These are phyloP conservation scores for Eleutherodactylus coqui DNA, from an alignment of 2,797 vertebrate genomes.

Conservation along the genomic window DNA sequence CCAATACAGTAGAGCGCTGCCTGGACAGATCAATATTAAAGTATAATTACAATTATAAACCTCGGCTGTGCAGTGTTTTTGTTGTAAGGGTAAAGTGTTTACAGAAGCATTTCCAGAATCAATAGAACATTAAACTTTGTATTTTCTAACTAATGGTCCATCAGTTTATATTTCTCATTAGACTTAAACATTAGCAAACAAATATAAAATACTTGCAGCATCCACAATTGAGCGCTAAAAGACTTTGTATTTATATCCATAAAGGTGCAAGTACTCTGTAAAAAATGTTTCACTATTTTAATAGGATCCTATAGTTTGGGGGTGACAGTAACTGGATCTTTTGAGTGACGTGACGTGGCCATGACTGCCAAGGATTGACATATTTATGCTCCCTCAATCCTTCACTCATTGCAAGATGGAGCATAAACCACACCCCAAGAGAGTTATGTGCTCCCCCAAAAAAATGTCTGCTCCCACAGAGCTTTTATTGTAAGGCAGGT, in stretches of 20 bases:
- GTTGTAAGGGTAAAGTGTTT: conserved; percentile 47
- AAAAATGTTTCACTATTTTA: not conserved
- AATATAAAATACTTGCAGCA: conserved; percentile 16
- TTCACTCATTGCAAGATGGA: no score
- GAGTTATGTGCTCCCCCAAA: no score
- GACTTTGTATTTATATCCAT: conserved; percentile 30
- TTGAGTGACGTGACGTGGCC: no score
- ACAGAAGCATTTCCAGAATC: conserved; percentile 57
- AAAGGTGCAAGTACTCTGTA: not conserved
- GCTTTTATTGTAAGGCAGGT: no score
- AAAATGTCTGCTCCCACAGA: no score
- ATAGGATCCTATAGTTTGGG: not conserved
- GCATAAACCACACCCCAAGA: no score
- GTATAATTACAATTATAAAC: conserved; percentile 59
- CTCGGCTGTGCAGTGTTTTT: conserved; percentile 31
- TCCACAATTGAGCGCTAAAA: not conserved
- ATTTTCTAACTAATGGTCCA: conserved; percentile 55
- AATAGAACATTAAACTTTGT: conserved; percentile 62
- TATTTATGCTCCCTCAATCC: no score
- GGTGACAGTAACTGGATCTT: no score
- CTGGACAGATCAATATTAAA: conserved; percentile 44
- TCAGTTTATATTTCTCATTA: conserved; percentile 54
- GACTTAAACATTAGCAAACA: conserved; percentile 41
- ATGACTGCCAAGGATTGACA: no score
- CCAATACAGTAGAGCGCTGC: conserved; percentile 3